A percentile compares a stretch with the other conserved stretches of the same genome.
Evolutionary conservation across 2,113 vertebrate species (phyloP).

Genomic region (Butastur rufipennis): DNA sequence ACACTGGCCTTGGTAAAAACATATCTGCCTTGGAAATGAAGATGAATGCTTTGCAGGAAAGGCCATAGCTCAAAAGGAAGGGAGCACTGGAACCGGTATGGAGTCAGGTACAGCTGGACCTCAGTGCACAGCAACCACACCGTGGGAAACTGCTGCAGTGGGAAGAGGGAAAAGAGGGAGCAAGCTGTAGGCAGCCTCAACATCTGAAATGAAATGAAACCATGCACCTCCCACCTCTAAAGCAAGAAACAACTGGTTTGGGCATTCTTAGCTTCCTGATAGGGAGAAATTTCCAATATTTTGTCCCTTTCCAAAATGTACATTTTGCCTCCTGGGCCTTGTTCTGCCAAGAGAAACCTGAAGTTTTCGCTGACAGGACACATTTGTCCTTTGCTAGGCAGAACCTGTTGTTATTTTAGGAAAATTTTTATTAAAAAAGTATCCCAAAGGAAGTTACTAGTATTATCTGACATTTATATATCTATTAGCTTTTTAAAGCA

Average conservation of each 20-base stretch:
- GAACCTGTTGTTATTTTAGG: neutral
- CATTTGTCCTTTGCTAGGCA: neutral
- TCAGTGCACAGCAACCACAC: neutral
- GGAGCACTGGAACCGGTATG: neutral
- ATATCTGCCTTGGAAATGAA: neutral
- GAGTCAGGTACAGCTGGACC: neutral
- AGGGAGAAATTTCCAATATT: neutral
- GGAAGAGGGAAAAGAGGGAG: neutral
- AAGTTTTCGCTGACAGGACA: neutral
- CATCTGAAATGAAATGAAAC: neutral
- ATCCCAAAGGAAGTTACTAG: neutral
- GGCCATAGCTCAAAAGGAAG: neutral
- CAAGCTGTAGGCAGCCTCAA: neutral
- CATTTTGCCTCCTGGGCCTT: neutral
- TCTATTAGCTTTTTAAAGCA: neutral
- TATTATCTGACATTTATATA: neutral
- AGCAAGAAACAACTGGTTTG: neutral
- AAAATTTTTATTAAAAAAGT: neutral
- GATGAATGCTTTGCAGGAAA: neutral
- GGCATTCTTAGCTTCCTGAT: neutral
- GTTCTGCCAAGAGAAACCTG: neutral
- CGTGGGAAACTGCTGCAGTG: neutral
- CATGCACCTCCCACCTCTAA: neutral
- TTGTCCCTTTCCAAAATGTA: neutral
- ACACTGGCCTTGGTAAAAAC: neutral